Conservation (phyloP, 2,113 vertebrate species). For the Chrysemys picta region DNA sequence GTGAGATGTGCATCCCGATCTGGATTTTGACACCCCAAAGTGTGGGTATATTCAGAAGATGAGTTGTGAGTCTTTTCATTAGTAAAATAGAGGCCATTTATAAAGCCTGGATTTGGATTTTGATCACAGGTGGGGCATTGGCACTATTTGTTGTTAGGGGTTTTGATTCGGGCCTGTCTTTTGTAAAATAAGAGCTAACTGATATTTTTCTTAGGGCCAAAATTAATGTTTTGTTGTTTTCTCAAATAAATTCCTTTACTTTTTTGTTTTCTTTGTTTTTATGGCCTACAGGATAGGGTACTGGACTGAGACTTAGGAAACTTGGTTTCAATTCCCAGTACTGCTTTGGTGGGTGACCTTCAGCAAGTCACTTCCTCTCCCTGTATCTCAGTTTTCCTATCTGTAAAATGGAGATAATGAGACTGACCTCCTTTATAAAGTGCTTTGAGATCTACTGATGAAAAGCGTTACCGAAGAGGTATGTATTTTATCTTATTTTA, state of each 20-base stretch:
- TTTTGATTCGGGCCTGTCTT: not conserved
- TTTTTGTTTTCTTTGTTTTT: not conserved
- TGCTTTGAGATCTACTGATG: not conserved
- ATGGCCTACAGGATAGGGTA: not conserved
- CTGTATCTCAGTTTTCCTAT: not conserved
- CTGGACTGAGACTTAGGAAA: not conserved
- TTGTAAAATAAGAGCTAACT: not conserved
- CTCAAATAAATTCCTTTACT: conserved; percentile 3
- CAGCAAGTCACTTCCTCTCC: not conserved
- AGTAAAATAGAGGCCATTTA: not conserved
- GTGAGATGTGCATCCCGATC: not conserved
- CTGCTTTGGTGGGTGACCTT: conserved; percentile 43
- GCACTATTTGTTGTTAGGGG: not conserved
- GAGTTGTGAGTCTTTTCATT: not conserved
- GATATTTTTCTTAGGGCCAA: not conserved
- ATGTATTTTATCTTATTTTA: not conserved
- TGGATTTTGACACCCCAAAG: not conserved
- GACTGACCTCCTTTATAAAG: not conserved
- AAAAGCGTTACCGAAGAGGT: not conserved
- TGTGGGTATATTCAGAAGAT: not conserved
- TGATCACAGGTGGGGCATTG: not conserved
- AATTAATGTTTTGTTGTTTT: conserved; percentile 13
- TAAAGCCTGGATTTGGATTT: not conserved
- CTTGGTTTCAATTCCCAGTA: not conserved
- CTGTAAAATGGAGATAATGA: not conserved